A percentile compares a stretch with the other conserved stretches of the same genome.
phyloP scores from a whole-genome alignment of 2,797 vertebrate species.

The Rhinichthys osculus region DNA sequence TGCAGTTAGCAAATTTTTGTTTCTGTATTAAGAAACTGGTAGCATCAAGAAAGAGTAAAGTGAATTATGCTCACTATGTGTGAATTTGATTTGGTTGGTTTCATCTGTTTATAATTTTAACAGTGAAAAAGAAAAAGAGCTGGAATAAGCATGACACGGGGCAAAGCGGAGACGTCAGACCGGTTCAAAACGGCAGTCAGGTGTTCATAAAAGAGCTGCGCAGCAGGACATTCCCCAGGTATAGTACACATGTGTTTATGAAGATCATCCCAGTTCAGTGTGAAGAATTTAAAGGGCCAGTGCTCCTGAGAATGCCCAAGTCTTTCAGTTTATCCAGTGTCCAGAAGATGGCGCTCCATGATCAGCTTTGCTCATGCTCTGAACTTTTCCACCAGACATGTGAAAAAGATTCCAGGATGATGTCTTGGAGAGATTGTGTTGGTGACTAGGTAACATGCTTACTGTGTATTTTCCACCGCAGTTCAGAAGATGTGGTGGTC shows the following conservation, averaged over 20 bases:
- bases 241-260: not conserved
- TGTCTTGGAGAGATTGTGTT: not conserved
- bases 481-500: constrained; percentile 91
- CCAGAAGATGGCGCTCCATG: constrained; percentile 68
- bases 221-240: constrained; percentile 97
- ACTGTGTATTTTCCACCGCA: constrained; percentile 64
- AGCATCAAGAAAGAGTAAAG: not conserved
- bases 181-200: constrained; percentile 97
- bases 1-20: not conserved
- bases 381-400: constrained; percentile 17
- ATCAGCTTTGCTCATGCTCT: constrained; percentile 38
- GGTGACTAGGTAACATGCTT: constrained; percentile 10
- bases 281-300: constrained; percentile 1
- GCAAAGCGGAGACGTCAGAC: constrained; percentile 89
- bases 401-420: constrained; percentile 6
- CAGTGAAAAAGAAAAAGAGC: constrained; percentile 98
- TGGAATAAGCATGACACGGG: constrained; percentile 94
- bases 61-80: not conserved
- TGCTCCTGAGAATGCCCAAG: not conserved
- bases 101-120: constrained; percentile 33
- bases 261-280: not conserved
- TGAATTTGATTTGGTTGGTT: constrained; percentile 15
- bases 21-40: not conserved
- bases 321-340: constrained; percentile 31
- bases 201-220: constrained; percentile 97